Evolutionary conservation across 1,140 invertebrate genomes (phyloP).

Genomic region (Xylocopa sonorina): DNA sequence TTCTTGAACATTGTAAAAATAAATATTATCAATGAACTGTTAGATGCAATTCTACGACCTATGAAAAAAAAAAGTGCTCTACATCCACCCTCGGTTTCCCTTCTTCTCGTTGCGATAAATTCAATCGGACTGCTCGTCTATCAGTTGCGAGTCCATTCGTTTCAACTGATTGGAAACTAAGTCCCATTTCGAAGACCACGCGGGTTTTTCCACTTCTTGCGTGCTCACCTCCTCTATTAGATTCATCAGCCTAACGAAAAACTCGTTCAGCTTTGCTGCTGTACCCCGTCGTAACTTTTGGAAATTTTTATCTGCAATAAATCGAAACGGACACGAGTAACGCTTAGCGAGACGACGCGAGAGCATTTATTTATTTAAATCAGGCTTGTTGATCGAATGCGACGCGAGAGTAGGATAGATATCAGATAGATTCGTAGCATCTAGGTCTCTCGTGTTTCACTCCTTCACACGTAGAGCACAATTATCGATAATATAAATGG

Average conservation of each 20-base stretch:
- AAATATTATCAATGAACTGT: constrained; percentile 26
- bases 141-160: constrained; percentile 1
- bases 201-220: constrained; percentile 68
- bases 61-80: constrained; percentile 11
- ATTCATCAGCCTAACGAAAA: constrained; percentile 75
- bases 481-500: constrained; percentile 62
- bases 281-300: constrained; percentile 83
- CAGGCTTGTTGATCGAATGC: no score
- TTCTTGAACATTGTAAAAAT: constrained; percentile 51
- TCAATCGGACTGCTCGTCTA: not conserved
- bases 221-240: constrained; percentile 78
- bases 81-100: not conserved
- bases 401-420: no score
- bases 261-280: constrained; percentile 80
- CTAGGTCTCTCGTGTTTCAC: not conserved
- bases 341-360: no score
- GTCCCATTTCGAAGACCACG: constrained; percentile 71
- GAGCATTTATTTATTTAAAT: no score
- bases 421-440: constrained; percentile 1
- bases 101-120: no score
- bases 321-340: constrained; percentile 2
- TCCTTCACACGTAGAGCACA: not conserved
- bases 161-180: constrained; percentile 50
- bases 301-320: constrained; percentile 76
- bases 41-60: constrained; percentile 4